Evolutionary conservation across 2,113 vertebrate species (phyloP).

Genomic region (Corydoras sp.): DNA sequence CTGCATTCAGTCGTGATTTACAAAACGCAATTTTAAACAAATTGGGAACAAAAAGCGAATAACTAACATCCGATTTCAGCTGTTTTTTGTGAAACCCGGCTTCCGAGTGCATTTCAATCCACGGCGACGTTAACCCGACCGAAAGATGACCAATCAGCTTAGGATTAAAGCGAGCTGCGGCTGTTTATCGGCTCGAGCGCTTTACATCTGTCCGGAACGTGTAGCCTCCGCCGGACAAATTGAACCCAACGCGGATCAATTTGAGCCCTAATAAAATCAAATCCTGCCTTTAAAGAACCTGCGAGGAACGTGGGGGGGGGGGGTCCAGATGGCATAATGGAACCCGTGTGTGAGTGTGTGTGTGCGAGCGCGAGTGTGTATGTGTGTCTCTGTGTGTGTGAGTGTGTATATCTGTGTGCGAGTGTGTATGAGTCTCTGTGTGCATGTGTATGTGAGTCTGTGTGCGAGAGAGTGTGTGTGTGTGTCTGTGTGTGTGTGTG

Average conservation of each 20-base stretch:
- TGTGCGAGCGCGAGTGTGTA: no score
- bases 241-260: constrained; percentile 25
- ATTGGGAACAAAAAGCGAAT: no score
- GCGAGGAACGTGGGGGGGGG: constrained; percentile 6
- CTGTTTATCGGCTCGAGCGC: constrained; percentile 27
- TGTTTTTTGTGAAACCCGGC: no score
- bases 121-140: neutral
- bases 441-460: no score
- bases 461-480: no score
- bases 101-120: neutral
- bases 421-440: no score
- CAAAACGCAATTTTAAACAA: no score
- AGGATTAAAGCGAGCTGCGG: constrained; percentile 14
- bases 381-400: no score
- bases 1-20: no score
- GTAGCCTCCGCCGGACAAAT: constrained; percentile 24
- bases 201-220: constrained; percentile 31
- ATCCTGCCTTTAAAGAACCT: constrained; percentile 13
- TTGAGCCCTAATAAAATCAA: constrained; percentile 34
- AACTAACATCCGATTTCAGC: no score
- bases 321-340: constrained; percentile 37
- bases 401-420: no score
- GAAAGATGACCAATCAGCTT: constrained; percentile 9
- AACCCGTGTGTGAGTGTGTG: constrained; percentile 11
- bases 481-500: no score